These are phyloP conservation scores for Habrosyne pyritoides DNA, from an alignment of 2,888 invertebrate species.

Conservation along the genomic window DNA sequence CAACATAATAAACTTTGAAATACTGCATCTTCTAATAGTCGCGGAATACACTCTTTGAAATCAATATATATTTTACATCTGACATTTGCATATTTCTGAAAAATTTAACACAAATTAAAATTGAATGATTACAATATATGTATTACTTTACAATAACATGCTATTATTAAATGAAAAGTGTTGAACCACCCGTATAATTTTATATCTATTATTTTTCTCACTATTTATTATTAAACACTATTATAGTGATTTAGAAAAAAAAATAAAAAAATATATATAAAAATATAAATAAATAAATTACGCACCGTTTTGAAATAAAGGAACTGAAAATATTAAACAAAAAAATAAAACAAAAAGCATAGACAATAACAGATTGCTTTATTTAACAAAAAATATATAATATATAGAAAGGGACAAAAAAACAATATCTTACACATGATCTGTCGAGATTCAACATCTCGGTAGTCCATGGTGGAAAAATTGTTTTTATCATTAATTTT, in stretches of 20 bases:
- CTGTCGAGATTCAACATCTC: conserved; percentile 46
- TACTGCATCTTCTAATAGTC: not conserved
- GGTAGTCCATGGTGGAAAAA: conserved; percentile 65
- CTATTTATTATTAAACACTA: conserved; percentile 60
- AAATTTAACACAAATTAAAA: not conserved
- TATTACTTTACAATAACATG: conserved; percentile 5
- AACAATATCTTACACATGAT: conserved; percentile 76
- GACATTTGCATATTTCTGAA: not conserved
- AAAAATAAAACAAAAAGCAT: conserved; percentile 76
- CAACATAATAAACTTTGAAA: not conserved
- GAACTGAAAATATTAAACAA: conserved; percentile 22
- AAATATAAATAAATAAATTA: conserved; percentile 29
- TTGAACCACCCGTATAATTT: conserved; percentile 76
- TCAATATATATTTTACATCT: conserved; percentile 1
- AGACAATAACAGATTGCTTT: conserved; percentile 84
- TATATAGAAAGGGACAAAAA: conserved; percentile 74
- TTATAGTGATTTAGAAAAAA: conserved; percentile 38
- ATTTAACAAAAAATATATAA: conserved; percentile 84
- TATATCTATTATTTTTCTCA: conserved; percentile 67
- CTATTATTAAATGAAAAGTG: conserved; percentile 32
- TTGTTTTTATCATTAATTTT: conserved; percentile 47
- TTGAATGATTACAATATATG: not conserved
- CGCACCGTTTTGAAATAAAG: conserved; percentile 23
- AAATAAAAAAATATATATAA: conserved; percentile 16
- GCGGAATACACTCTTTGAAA: not conserved